A percentile compares a stretch with the other conserved stretches of the same genome.
Evolutionary conservation across 2,888 invertebrate species (phyloP).

Genomic region (Eupithecia insigniata): DNA sequence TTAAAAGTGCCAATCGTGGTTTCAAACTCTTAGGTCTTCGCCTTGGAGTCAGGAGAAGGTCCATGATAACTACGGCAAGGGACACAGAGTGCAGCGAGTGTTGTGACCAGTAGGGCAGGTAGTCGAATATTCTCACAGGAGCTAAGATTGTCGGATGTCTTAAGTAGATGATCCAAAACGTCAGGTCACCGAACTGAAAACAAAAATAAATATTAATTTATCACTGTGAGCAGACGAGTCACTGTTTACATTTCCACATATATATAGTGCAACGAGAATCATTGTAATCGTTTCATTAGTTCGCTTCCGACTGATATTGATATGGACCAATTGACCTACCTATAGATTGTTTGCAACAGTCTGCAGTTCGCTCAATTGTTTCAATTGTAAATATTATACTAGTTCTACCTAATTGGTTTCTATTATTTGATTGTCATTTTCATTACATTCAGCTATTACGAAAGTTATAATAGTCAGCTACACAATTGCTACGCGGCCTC

Average conservation of each 20-base stretch:
- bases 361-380: no score
- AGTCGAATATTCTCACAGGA: conserved; percentile 51
- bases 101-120: conserved; percentile 58
- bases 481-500: background rate
- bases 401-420: no score
- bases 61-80: conserved; percentile 48
- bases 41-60: conserved; percentile 57
- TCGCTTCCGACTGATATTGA: no score
- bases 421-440: no score
- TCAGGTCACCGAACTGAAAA: conserved; percentile 54
- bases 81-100: conserved; percentile 62
- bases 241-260: background rate
- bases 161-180: conserved; percentile 58
- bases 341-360: no score
- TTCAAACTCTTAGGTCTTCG: conserved; percentile 49
- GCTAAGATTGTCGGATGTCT: conserved; percentile 49
- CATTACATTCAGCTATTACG: background rate
- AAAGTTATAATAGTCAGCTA: background rate
- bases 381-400: no score
- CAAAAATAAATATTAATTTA: conserved; percentile 5
- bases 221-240: background rate
- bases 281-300: no score
- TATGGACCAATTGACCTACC: no score
- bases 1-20: conserved; percentile 44
- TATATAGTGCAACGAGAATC: no score